These are phyloP conservation scores for Shinisaurus crocodilurus DNA, from an alignment of 2,113 vertebrate genomes.

Conservation along the genomic window DNA sequence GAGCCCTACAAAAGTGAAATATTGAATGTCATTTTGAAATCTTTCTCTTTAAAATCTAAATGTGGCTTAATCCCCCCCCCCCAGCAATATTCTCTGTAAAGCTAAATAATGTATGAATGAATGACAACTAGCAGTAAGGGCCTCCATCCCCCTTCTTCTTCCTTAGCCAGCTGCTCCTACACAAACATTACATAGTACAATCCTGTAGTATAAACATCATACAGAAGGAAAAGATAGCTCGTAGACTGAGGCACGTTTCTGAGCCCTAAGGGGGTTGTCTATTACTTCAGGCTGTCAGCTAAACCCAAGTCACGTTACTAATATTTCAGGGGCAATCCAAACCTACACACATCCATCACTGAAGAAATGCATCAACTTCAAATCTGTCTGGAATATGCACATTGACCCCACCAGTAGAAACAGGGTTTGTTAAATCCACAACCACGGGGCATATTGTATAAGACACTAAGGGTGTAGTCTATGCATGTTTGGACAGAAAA, in stretches of 20 bases:
- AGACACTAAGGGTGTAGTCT: too few relatives aligned
- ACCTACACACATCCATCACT: constrained; percentile 3
- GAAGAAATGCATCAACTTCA: not conserved
- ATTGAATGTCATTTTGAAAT: not conserved
- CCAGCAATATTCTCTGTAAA: not conserved
- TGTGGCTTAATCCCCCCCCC: not conserved
- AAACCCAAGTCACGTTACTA: not conserved
- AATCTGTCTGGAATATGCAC: not conserved
- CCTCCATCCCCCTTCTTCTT: not conserved
- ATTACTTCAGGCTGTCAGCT: not conserved
- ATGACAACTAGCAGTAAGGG: not conserved
- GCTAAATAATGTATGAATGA: not conserved
- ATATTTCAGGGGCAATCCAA: constrained; percentile 11
- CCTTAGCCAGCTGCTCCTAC: not conserved
- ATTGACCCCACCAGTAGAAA: not conserved
- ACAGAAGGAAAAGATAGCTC: not conserved
- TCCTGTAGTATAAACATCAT: constrained; percentile 3
- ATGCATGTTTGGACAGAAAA: too few relatives aligned
- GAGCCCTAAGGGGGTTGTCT: not conserved
- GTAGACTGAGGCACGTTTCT: constrained; percentile 15
- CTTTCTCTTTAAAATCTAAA: not conserved
- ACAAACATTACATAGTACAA: not conserved
- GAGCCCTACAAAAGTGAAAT: not conserved
- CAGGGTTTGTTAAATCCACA: not conserved
- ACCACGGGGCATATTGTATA: too few relatives aligned